Percentiles rank a stretch among this genome's conserved stretches.
These are phyloP conservation scores for Drosophila cognata DNA, from an alignment of 2,888 invertebrate genomes.

Conservation along the genomic window DNA sequence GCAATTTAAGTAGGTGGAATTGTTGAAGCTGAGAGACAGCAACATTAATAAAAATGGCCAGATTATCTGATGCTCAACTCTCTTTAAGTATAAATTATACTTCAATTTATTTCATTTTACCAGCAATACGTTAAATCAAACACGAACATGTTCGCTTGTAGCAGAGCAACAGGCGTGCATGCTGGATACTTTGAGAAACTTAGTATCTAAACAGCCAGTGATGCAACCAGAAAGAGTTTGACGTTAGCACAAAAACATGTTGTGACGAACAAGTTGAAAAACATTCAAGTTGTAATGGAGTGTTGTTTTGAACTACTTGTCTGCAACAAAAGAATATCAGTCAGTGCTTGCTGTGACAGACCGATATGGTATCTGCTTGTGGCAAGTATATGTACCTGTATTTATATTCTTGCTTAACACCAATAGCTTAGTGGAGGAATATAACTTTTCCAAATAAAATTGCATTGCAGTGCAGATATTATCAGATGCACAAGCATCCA, in stretches of 20 bases:
- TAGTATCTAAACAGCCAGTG: neutral
- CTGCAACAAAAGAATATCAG: neutral
- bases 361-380: neutral
- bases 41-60: neutral
- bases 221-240: neutral
- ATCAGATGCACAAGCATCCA: neutral
- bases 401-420: neutral
- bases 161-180: slow-evolving; percentile 10
- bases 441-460: neutral
- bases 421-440: neutral
- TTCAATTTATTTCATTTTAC: neutral
- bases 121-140: neutral
- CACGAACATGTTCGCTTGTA: slow-evolving; percentile 8
- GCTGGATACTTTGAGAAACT: neutral
- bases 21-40: slow-evolving; percentile 1
- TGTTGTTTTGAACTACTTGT: neutral
- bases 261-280: slow-evolving; percentile 20
- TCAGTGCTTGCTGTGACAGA: neutral
- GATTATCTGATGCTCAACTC: neutral
- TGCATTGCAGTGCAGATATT: neutral
- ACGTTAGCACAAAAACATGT: slow-evolving; percentile 23
- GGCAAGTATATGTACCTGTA: neutral
- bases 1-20: slow-evolving; percentile 13
- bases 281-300: neutral
- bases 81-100: neutral